Evolutionary conservation across 2,888 invertebrate genomes (phyloP), one percentile per base, ranked within the genome.

Genomic region (Bimastos eiseni): DNA sequence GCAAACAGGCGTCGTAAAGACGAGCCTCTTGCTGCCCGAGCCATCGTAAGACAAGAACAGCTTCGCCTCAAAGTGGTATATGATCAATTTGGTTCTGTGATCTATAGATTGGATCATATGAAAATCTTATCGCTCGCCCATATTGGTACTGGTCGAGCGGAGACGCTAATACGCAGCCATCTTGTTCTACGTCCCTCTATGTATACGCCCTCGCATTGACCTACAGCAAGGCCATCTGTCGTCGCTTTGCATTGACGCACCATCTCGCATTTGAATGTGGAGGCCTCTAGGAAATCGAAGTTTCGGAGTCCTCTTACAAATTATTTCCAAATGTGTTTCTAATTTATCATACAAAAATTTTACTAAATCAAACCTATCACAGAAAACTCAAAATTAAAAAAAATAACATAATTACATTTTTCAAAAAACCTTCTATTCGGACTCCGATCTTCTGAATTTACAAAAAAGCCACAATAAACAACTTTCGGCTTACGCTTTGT

Each of bases 81-180:
- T 37, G 86, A 86, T 86, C 86, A 86, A 86, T 70, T 70, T 70
- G 70, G 70, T 70, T 70, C 70, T 70, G 70, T 70, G 70, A 70
- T 70, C 70, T 70, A 70, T n/a, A n/a, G n/a, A n/a, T 70, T 70
- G 70, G 30, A 70, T 70, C 70, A 70, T 70, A 70, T 70, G 70
- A 70, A 70, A 70, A 70, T 70, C 70, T 70, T 70, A 70, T 70
- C 70, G 70, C 70, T 70, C 30, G 70, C 70, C 70, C 70, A 70
- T 70, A 70, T 70, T 70, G 30, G 6, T 17, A 17, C 8, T n/a
- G 30, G 70, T 70, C 70, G 70, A 49, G 21, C 21, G 49, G 19
- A 4, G 49, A 70, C 70, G 70, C 70, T n/a, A 70, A 70, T 70
- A n/a, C n/a, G 8, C 70, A n/a, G 8, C 70, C 70, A n/a, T 70